Evolutionary conservation across 2,113 vertebrate species (phyloP), one percentile per base, ranked within the genome.

Genomic region (Raja brachyura): DNA sequence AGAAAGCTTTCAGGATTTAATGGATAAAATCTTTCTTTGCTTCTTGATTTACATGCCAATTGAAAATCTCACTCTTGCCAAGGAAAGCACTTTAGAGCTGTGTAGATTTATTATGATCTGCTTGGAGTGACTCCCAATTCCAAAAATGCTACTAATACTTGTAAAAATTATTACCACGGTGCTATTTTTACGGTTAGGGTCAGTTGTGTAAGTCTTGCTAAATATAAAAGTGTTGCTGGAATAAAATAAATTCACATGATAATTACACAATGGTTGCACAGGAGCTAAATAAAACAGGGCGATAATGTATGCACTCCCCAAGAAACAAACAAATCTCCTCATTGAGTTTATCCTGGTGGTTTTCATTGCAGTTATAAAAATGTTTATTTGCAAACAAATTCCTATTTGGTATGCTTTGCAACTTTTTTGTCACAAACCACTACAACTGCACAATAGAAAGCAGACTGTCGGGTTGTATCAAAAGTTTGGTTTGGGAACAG

Each of bases 111-210:
- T 92, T 73, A 74, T 92, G 59, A 92, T 92, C 66, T 92, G 66
- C 68, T 68, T 74, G 66, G 20, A 92, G 18, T 13, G 39, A 22
- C 39, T 74, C 90, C 68, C 90, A 73, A 92, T 92, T 92, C 68
- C 90, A 92, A 73, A 92, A 92, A 92, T 92, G 66, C 90, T 68
- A 73, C 68, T 92, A 92, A 92, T 39, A 92, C 90, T 92, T 92
- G 90, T 73, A 74, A 92, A 70, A 73, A 48, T 92, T 92, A 92
- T 92, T 73, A 92, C 90, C 39, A 92, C 10, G 70, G 68, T 54
- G 66, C 90, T 73, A 92, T 54, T 70, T 92, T 92, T 73, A 70
- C 25, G 25, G 66, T 92, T 74, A 74, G 61, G 61, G 66, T 92
- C 90, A 28, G 70, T 73, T 74, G 90, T 70, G 70, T 73, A 54